These are phyloP conservation scores for Bhutanitis thaidina DNA, from an alignment of 2,888 invertebrate species.

Conservation along the genomic window DNA sequence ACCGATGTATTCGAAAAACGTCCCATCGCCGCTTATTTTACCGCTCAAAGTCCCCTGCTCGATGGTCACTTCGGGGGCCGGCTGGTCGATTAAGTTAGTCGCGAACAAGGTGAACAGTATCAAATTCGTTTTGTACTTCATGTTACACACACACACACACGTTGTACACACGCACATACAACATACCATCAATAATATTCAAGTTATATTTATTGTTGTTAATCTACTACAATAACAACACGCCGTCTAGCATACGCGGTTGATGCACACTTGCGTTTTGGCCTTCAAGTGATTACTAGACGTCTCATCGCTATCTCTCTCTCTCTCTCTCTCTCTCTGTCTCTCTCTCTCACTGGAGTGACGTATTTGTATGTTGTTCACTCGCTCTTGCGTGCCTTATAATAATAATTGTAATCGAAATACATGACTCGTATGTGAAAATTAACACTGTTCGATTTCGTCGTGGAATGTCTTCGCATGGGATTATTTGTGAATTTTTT, in stretches of 20 bases:
- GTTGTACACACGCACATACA: too few relatives aligned
- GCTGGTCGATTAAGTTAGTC: slow-evolving; percentile 63
- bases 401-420: too few relatives aligned
- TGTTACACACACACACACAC: slow-evolving; percentile 29
- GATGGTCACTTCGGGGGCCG: slow-evolving; percentile 58
- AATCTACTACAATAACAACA: background rate
- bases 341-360: too few relatives aligned
- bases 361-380: too few relatives aligned
- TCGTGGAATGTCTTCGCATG: too few relatives aligned
- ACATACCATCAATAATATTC: too few relatives aligned
- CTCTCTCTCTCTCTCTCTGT: too few relatives aligned
- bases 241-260: slow-evolving; percentile 21
- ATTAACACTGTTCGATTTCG: too few relatives aligned
- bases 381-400: too few relatives aligned
- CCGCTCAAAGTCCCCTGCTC: slow-evolving; percentile 64
- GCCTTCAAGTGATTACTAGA: slow-evolving; percentile 29
- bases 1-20: slow-evolving; percentile 62
- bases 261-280: slow-evolving; percentile 31
- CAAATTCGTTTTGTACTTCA: slow-evolving; percentile 49
- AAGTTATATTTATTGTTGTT: background rate
- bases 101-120: slow-evolving; percentile 58
- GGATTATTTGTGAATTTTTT: too few relatives aligned
- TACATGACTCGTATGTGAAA: too few relatives aligned
- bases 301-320: background rate
- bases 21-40: slow-evolving; percentile 57